Base-by-base conservation (phyloP, 1,140 invertebrate species). In the Megathymus violae region DNA sequence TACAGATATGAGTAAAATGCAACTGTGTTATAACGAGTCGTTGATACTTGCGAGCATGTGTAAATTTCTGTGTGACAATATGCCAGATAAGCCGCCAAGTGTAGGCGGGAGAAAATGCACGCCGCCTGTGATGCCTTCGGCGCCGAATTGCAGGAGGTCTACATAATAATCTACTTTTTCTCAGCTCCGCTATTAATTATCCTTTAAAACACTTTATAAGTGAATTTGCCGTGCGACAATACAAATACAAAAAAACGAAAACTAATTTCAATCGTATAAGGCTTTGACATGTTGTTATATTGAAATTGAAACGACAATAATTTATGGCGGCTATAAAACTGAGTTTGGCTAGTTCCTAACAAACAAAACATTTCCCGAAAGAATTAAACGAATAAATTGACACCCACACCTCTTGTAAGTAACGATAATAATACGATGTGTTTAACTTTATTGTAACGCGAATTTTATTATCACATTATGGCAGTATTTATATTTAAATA, bases 31-130 rank as follows among this genome's bases (percentile, higher is more conserved):
- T 88, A 86, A 88, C 76, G 70, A 69, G 67, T 75, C 64, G 74
- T 74, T 68, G 73, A 71, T 80, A 74, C 77, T 86, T 74, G 80
- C 82, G 63, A 86, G 88, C 88, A 89, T 76, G 86, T 88, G 86
- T 88, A 88, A 90, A 90, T 88, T 82, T 83, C 83, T 82, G 71
- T 83, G 82, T 83, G 85, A 88, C 84, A 88, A 88, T 78, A 75
- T 58, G 69, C n/a, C 64, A 83, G 81, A 86, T 86, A 86, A 85
- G 78, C 62, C 59, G 69, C 36, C 17, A 63, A 38, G 82, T 79
- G 87, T 89, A 78, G 87, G 87, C 72, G 68, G 65, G 51, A 71
- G 74, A 76, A 82, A 80, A 78, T 75, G 71, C 74, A 73, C 67
- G 67, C 71, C 75, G 72, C 69, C 72, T 70, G 62, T 51, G 61